Percentiles rank a stretch among this genome's conserved stretches.
Conservation (phyloP, 2,888 invertebrate genomes). For the Drosophila incognita region DNA sequence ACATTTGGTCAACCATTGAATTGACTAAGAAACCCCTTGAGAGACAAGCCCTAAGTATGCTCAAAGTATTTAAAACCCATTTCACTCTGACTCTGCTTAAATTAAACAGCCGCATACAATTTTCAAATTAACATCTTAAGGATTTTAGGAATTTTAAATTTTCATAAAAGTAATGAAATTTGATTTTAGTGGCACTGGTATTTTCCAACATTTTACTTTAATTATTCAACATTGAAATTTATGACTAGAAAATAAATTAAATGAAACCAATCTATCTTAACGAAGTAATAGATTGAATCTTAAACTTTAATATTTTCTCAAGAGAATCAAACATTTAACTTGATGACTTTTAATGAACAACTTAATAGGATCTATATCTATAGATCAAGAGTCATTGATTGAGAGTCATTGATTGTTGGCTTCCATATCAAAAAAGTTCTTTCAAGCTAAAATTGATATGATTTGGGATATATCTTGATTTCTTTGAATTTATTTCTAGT, state of each 20-base stretch:
- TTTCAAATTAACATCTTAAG: conserved; percentile 16
- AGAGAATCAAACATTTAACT: background rate
- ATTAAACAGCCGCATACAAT: conserved; percentile 1
- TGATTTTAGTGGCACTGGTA: background rate
- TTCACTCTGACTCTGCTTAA: conserved; percentile 5
- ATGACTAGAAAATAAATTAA: background rate
- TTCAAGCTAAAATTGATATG: background rate
- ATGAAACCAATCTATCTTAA: background rate
- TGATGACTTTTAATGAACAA: background rate
- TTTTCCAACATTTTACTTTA: background rate
- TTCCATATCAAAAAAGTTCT: no score
- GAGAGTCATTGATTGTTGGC: background rate
- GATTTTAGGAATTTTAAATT: background rate
- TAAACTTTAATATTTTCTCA: background rate
- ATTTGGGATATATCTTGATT: background rate
- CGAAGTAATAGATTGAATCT: background rate
- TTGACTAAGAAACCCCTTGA: conserved; percentile 12
- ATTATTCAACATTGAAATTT: background rate
- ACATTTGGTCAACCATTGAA: conserved; percentile 38
- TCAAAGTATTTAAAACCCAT: conserved; percentile 15
- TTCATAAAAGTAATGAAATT: background rate
- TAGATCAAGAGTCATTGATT: background rate
- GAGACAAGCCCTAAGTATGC: conserved; percentile 8
- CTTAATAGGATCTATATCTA: background rate
- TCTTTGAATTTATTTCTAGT: background rate